These are phyloP conservation scores for Excalfactoria chinensis DNA, from an alignment of 2,113 vertebrate genomes.

Conservation along the genomic window DNA sequence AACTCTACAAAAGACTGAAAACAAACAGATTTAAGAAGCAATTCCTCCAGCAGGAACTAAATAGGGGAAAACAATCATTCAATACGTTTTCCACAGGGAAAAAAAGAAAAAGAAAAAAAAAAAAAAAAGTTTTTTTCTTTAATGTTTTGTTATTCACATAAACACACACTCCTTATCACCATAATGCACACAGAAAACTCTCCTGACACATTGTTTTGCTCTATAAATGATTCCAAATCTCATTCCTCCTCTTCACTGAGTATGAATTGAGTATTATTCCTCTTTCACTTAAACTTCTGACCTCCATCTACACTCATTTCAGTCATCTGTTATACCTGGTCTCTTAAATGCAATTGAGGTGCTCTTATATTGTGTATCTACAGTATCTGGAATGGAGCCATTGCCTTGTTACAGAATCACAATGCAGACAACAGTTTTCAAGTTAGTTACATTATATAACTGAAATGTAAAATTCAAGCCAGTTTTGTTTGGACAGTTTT, in stretches of 20 bases:
- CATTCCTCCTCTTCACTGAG: not conserved
- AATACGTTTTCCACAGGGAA: not conserved
- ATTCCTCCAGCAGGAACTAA: not conserved
- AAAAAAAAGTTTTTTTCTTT: not conserved
- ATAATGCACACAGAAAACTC: not conserved
- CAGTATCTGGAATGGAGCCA: not conserved
- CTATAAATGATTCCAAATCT: not conserved
- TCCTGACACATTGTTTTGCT: not conserved
- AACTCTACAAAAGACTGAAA: not conserved
- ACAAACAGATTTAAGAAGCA: not conserved
- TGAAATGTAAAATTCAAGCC: not conserved
- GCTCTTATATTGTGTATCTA: not conserved
- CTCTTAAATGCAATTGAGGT: not conserved
- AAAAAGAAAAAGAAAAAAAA: too few relatives aligned
- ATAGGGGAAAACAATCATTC: not conserved
- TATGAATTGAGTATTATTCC: not conserved
- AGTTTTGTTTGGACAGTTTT: not conserved
- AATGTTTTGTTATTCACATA: not conserved
- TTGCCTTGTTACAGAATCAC: not conserved
- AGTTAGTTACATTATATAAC: accelerated
- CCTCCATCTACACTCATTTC: not conserved
- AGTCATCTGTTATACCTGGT: not conserved
- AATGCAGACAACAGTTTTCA: not conserved
- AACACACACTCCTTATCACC: not conserved
- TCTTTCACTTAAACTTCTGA: not conserved